Percentiles rank a stretch among this genome's conserved stretches.
Conservation (phyloP, 2,888 invertebrate genomes). For the Drosophila antonietae region DNA sequence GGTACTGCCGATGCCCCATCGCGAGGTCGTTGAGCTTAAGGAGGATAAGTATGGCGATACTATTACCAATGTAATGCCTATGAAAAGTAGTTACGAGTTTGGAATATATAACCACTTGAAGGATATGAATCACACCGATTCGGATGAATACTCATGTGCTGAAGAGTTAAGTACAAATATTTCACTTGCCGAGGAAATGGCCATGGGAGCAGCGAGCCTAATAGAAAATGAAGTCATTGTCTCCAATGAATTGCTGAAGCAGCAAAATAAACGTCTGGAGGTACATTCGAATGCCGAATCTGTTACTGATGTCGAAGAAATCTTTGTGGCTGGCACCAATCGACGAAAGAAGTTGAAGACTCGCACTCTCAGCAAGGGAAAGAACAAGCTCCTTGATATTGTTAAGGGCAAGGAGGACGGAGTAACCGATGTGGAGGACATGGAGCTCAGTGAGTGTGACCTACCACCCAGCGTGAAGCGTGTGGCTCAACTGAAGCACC, state of each 20-base stretch:
- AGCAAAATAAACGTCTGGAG: conserved; percentile 75
- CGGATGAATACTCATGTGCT: conserved; percentile 82
- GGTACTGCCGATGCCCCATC: conserved; percentile 84
- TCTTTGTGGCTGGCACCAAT: conserved; percentile 80
- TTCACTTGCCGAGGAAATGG: conserved; percentile 53
- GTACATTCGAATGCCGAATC: conserved; percentile 81
- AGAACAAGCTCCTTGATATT: conserved; percentile 74
- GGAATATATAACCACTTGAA: conserved; percentile 81
- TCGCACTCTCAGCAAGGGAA: conserved; percentile 78
- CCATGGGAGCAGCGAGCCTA: conserved; percentile 43
- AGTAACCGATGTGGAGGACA: conserved; percentile 84
- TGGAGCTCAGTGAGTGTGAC: conserved; percentile 83
- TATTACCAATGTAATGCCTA: conserved; percentile 85
- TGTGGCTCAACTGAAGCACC: conserved; percentile 59
- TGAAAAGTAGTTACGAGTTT: conserved; percentile 83
- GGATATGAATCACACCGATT: conserved; percentile 84
- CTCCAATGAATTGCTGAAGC: conserved; percentile 78
- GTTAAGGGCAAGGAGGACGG: conserved; percentile 60
- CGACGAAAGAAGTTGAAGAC: conserved; percentile 82
- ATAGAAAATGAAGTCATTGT: conserved; percentile 79
- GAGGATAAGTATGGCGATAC: conserved; percentile 84
- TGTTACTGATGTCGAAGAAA: conserved; percentile 85
- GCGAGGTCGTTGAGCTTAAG: conserved; percentile 85
- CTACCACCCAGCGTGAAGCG: conserved; percentile 52
- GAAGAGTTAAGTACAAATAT: conserved; percentile 69